Conservation (phyloP, 2,113 vertebrate species). For the Perognathus longimembris region DNA sequence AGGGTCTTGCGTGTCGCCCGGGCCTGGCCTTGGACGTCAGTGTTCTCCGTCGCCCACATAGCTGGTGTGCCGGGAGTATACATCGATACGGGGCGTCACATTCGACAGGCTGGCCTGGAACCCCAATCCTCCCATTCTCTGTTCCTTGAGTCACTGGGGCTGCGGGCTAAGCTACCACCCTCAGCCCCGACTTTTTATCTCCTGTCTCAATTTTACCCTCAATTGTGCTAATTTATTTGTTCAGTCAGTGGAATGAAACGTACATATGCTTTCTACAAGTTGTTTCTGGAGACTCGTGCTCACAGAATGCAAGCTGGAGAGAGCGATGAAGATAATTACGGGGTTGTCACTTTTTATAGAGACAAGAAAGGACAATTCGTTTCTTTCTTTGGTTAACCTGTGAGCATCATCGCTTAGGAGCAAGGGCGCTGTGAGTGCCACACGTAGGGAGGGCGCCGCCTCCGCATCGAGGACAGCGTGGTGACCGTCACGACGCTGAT, state of each 20-base stretch:
- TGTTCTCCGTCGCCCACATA: too few species aligned
- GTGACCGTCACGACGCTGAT: neutral
- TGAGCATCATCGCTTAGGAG: conserved; percentile 12
- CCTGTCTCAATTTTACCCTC: neutral
- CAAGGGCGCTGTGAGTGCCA: neutral
- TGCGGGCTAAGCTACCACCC: neutral
- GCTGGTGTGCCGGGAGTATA: too few species aligned
- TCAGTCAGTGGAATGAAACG: neutral
- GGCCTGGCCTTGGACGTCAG: too few species aligned
- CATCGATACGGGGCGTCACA: too few species aligned
- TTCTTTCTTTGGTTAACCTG: neutral
- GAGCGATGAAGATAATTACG: neutral
- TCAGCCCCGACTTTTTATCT: conserved; percentile 44
- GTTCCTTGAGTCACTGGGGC: too few species aligned
- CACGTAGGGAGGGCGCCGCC: neutral
- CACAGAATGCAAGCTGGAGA: neutral
- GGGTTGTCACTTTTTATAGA: neutral
- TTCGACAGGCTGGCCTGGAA: too few species aligned
- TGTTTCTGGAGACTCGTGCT: neutral
- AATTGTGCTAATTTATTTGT: neutral
- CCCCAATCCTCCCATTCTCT: too few species aligned
- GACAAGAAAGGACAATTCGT: neutral
- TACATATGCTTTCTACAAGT: neutral
- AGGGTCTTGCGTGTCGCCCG: too few species aligned
- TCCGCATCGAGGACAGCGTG: conserved; percentile 5